A percentile compares a stretch with the other conserved stretches of the same genome.
phyloP scores from a whole-genome alignment of 2,888 invertebrate genomes.

The Platycnemis pennipes region DNA sequence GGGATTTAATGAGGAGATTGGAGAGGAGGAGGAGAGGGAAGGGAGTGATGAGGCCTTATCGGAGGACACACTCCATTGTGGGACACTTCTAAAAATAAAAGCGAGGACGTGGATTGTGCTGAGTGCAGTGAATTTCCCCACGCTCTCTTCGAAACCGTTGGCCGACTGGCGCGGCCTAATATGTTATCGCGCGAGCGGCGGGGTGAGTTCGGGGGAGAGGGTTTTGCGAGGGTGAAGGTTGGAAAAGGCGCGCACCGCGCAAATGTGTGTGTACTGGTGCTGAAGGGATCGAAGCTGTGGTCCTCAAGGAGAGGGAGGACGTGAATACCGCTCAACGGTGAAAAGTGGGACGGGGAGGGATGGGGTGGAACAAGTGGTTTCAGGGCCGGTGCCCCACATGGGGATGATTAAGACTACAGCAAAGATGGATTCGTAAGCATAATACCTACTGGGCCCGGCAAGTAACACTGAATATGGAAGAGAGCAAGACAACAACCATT shows the following conservation, averaged over 20 bases:
- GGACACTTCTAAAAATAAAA: constrained; percentile 56
- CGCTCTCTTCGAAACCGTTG: background rate
- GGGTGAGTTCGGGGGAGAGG: background rate
- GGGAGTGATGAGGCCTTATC: constrained; percentile 37
- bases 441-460: background rate
- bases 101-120: constrained; percentile 36
- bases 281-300: background rate
- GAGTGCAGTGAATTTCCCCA: constrained; percentile 49
- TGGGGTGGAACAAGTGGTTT: background rate
- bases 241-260: background rate
- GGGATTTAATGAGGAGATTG: too few relatives aligned
- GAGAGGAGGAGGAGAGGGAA: background rate
- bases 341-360: background rate
- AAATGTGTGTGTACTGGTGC: background rate
- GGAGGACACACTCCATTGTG: constrained; percentile 50
- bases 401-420: background rate
- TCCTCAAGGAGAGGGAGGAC: background rate
- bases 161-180: constrained; percentile 9
- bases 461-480: background rate
- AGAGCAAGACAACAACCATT: background rate
- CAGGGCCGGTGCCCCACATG: background rate
- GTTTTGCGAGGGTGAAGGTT: background rate
- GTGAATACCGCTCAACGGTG: background rate
- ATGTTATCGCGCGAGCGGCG: constrained; percentile 40
- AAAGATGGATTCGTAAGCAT: background rate